These are phyloP conservation scores for Drosophila kambysellisi DNA, from an alignment of 2,888 invertebrate species.

Conservation along the genomic window DNA sequence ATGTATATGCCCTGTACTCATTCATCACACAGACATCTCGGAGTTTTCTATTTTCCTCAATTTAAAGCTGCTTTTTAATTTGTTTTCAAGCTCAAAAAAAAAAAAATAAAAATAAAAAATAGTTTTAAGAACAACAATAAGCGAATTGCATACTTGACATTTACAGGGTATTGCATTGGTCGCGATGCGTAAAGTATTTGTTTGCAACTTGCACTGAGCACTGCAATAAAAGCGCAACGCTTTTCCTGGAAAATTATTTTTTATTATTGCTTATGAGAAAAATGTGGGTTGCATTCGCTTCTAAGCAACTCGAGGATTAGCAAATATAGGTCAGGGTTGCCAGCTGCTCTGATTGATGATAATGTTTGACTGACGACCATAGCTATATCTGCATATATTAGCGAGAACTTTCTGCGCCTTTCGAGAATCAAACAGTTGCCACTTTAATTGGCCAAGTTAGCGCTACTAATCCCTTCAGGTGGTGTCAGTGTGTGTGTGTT, in stretches of 20 bases:
- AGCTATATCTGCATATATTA: not conserved
- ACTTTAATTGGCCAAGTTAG: not conserved
- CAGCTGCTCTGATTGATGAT: not conserved
- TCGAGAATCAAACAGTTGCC: not conserved
- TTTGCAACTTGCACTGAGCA: not conserved
- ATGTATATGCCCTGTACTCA: conserved; percentile 1
- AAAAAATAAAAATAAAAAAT: not conserved
- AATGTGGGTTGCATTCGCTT: not conserved
- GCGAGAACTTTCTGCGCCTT: not conserved
- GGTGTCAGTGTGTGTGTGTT: not conserved
- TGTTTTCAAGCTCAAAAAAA: not conserved
- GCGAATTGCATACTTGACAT: not conserved
- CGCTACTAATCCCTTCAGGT: not conserved
- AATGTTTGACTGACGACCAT: not conserved
- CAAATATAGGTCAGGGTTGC: not conserved
- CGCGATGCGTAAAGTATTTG: not conserved
- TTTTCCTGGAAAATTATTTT: not conserved
- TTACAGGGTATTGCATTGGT: not conserved
- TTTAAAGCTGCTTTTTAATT: too few relatives aligned
- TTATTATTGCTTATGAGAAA: not conserved
- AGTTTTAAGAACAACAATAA: not conserved
- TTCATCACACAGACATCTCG: not conserved
- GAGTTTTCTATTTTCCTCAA: not conserved
- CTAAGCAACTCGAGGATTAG: not conserved
- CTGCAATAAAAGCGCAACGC: not conserved